phyloP scores from a whole-genome alignment of 2,797 vertebrate species.

The Pseudopleuronectes americanus region DNA sequence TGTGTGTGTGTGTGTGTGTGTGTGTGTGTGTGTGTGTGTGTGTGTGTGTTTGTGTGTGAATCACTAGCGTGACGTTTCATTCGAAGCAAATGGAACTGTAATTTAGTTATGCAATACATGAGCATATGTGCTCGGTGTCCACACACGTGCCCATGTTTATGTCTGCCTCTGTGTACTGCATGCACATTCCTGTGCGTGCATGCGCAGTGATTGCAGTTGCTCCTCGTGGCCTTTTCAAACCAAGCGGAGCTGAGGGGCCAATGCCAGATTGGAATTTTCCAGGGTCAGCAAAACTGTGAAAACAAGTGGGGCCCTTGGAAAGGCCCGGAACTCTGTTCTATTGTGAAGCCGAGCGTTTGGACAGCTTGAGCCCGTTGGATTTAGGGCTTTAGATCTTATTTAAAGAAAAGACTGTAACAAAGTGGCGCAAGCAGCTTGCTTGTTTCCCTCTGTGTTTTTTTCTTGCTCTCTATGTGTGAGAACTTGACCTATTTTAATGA shows the following conservation, averaged over 20 bases:
- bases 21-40: conserved; percentile 30
- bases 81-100: background rate
- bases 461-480: conserved; percentile 16
- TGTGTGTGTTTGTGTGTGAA: background rate
- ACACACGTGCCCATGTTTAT: conserved; percentile 44
- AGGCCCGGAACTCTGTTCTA: conserved; percentile 77
- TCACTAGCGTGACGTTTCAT: conserved; percentile 7
- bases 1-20: background rate
- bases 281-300: conserved; percentile 81
- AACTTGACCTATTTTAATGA: conserved; percentile 47
- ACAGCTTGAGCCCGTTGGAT: conserved; percentile 77
- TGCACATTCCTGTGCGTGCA: conserved; percentile 50
- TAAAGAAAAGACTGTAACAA: conserved; percentile 75
- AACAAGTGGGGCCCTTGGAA: conserved; percentile 76
- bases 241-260: conserved; percentile 57
- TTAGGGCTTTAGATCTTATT: conserved; percentile 82
- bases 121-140: conserved; percentile 16
- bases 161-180: conserved; percentile 45
- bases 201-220: conserved; percentile 47
- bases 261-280: conserved; percentile 82
- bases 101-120: conserved; percentile 13
- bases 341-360: conserved; percentile 74
- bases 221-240: conserved; percentile 64
- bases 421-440: conserved; percentile 63
- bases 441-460: conserved; percentile 49